phyloP scores from a whole-genome alignment of 2,797 vertebrate species.

The Phataginus tricuspis region DNA sequence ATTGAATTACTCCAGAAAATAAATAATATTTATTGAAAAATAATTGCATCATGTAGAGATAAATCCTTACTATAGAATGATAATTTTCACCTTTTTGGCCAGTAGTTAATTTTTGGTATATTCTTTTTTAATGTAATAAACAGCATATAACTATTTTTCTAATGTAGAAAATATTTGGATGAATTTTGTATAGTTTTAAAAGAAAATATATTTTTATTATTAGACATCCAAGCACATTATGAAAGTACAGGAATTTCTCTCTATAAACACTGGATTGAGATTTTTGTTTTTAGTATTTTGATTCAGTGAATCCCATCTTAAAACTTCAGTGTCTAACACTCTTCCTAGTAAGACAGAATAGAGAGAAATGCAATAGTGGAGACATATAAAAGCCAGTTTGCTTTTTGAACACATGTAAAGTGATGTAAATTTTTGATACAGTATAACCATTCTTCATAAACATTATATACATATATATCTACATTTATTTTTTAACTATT shows the following conservation, averaged over 20 bases:
- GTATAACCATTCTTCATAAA: background rate
- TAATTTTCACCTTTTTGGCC: background rate
- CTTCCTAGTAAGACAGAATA: background rate
- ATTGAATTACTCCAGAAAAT: background rate
- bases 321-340: background rate
- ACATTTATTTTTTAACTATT: background rate
- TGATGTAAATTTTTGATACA: background rate
- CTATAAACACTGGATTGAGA: background rate
- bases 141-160: background rate
- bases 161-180: background rate
- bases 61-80: background rate
- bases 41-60: background rate
- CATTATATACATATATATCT: background rate
- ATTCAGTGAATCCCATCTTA: background rate
- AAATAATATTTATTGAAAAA: constrained; percentile 28
- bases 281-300: constrained; percentile 18
- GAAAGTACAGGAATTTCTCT: background rate
- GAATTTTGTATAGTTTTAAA: constrained; percentile 20
- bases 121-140: background rate
- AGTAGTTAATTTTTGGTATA: background rate
- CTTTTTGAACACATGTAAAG: background rate
- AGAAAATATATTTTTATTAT: background rate
- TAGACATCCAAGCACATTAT: background rate
- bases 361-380: background rate
- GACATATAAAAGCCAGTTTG: background rate